Evolutionary conservation across 2,797 vertebrate species (phyloP), one percentile per base, ranked within the genome.

Genomic region (Mastacembelus armatus): DNA sequence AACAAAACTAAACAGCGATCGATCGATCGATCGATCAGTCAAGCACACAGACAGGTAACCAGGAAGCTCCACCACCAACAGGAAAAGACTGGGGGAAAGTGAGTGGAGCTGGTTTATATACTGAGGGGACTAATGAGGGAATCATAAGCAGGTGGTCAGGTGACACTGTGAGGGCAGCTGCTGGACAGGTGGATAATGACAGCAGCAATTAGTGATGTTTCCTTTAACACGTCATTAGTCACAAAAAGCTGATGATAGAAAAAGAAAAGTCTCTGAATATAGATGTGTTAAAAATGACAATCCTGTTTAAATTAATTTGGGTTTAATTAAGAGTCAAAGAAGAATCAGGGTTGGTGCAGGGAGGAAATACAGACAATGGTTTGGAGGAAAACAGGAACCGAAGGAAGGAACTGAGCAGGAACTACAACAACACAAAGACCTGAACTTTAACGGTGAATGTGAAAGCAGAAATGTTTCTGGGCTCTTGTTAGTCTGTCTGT

Each of bases 381-480:
- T 5, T 47, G 22, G 26, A 40, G 24, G 47, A n/a, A 57, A 66
- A 63, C 45, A 66, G 77, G 45, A 74, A 62, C 36, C 52, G 35
- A 38, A 19, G 10, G 51, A 30, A 33, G 38, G 36, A 21, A 19
- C 26, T 14, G 6, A 21, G 24, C 14, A 21, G 50, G 56, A 57
- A 14, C 3, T 14, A 19, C 0, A 21, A 7, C 8, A 4, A 2
- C 5, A 24, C 27, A 10, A 16, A 14, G 7, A 5, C 5, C 24
- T 21, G 9, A n/a, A n/a, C n/a, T n/a, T 29, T 11, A 54, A 55
- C 10, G n/a, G 21, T 51, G 29, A 27, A 54, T 27, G 6, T 30
- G 21, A 36, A 62, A 39, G 29, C 22, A 45, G 10, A 16, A 9
- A 32, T 7, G 16, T 24, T 5, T 45, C 5, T n/a, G n/a, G n/a